Base-by-base conservation (phyloP, 2,888 invertebrate genomes). In the Pachliopta kotzebuea region DNA sequence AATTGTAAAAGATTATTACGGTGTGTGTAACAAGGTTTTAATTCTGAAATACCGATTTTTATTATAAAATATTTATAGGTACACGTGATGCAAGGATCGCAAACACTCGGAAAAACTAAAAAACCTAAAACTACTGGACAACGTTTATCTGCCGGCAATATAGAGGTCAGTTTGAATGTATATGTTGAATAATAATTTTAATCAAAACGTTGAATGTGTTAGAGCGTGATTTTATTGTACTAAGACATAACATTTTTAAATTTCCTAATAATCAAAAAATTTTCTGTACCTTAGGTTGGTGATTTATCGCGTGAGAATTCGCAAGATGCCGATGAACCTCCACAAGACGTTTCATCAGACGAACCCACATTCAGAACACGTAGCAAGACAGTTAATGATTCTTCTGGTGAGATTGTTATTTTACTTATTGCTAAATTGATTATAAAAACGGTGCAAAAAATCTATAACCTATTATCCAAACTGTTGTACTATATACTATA, bases 371-470 rank as follows among this genome's bases (percentile, higher is more conserved):
- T 97, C 87, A 93, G 97, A 76, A 94, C 95, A 72, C 94, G 98
- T 76, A 98, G 98, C 92, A 97, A 96, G 92, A 98, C 97, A n/a
- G 94, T 98, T 72, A 96, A 97, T 73, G 98, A 98, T 84, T 93
- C 95, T 65, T 93, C 94, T 76, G 96, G 96, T 96, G 55, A 75
- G 80, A 26, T 23, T n/a, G 18, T 20, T 56, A 9, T 14, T 17
- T 1, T 56, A 52, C 7, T n/a, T 56, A 18, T 37, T n/a, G 11
- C 37, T 53, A 55, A 29, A 7, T 45, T 18, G 7, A 45, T 45
- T 45, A n/a, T 45, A 45, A 45, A 3, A 45, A 45, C 31, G 1
- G 1, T 11, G 18, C 18, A 45, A 45, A 45, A 1, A 45, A n/a
- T 14, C 1, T 37, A 3, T 14, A 11, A 37, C 14, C 11, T 14